These are phyloP conservation scores for Serilophus lunatus DNA, from an alignment of 2,113 vertebrate species.

Conservation along the genomic window DNA sequence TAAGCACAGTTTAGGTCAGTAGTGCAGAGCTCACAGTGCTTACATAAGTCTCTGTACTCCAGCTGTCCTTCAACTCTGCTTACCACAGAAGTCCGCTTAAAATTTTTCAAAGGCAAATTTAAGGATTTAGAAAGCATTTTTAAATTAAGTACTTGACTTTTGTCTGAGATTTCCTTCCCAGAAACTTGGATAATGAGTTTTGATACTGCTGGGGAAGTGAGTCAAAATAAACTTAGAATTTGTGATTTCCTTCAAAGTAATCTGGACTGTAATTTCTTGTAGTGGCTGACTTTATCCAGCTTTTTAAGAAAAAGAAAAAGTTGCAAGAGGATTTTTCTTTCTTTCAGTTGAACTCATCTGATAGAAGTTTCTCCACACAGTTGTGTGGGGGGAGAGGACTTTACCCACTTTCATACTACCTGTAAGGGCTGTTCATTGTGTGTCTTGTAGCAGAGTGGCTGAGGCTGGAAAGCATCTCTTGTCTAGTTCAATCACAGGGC, in stretches of 20 bases:
- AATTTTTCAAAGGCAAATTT: background rate
- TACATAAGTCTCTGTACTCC: background rate
- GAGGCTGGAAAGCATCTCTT: background rate
- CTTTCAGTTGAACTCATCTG: background rate
- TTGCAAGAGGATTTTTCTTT: background rate
- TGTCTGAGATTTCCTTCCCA: background rate
- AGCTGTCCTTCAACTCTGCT: background rate
- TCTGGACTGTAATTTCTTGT: background rate
- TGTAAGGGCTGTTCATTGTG: background rate
- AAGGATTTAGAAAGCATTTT: background rate
- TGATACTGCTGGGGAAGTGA: background rate
- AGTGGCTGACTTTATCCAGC: background rate
- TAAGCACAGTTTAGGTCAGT: background rate
- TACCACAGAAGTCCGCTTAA: background rate
- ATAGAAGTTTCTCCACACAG: background rate
- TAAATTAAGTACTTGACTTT: background rate
- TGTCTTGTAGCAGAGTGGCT: background rate
- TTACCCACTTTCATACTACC: rapidly evolving
- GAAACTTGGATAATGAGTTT: background rate
- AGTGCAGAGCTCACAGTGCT: background rate
- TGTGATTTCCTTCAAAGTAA: background rate
- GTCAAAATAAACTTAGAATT: background rate
- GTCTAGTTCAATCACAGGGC: background rate
- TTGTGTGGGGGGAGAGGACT: background rate
- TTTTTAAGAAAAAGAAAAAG: background rate